A percentile compares a stretch with the other conserved stretches of the same genome.
Evolutionary conservation across 2,888 invertebrate genomes (phyloP).

Genomic region (Ditula angustiorana): DNA sequence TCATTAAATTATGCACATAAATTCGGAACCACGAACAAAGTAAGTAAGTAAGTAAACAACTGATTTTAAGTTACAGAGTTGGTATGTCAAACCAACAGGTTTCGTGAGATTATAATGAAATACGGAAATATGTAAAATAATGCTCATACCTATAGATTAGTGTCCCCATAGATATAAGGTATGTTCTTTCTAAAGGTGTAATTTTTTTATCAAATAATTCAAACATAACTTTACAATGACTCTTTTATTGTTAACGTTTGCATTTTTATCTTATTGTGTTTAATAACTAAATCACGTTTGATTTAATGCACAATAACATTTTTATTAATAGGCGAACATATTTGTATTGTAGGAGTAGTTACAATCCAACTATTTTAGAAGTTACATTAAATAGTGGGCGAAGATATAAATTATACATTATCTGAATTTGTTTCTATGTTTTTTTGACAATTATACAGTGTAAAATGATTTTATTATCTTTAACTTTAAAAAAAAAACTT

Average conservation of each 20-base stretch:
- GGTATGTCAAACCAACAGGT: too few relatives aligned
- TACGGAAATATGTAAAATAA: too few relatives aligned
- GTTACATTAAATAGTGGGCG: constrained; percentile 16
- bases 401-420: background rate
- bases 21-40: too few relatives aligned
- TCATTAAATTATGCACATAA: too few relatives aligned
- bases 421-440: background rate
- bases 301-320: constrained; percentile 37
- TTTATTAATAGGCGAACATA: constrained; percentile 32
- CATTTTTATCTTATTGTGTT: constrained; percentile 32
- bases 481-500: background rate
- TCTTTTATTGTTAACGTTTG: constrained; percentile 39
- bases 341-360: constrained; percentile 29
- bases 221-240: constrained; percentile 30
- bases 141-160: too few relatives aligned
- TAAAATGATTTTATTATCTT: background rate
- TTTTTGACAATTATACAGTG: too few relatives aligned
- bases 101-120: too few relatives aligned
- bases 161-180: too few relatives aligned
- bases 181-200: too few relatives aligned
- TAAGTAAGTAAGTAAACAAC: too few relatives aligned
- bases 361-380: constrained; percentile 22
- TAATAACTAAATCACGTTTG: constrained; percentile 37
- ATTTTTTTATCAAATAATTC: background rate
- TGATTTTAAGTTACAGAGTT: too few relatives aligned